Base-by-base conservation (phyloP, 2,888 invertebrate species). In the Oscheius sp. region DNA sequence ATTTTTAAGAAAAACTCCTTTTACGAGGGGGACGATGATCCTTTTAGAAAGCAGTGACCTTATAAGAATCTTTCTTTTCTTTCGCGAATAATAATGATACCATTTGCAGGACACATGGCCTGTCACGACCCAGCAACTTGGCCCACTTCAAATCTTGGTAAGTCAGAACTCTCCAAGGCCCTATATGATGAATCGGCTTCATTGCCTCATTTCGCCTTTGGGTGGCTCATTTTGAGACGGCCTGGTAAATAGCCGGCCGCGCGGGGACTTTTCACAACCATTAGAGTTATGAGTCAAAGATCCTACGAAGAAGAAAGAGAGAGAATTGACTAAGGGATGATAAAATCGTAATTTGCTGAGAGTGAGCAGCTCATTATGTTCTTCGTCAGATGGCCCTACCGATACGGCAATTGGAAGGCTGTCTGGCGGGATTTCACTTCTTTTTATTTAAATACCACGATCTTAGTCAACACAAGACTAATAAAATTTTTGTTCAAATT, bases 101-200 rank as follows among this genome's bases (percentile, higher is more conserved):
- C 33, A 33, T 36, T 70, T 72, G 45, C 68, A 77, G 77, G 70
- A 59, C 77, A 77, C 69, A 77, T 77, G 77, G 71, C 77, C 69
- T 73, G 73, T 69, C 77, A 77, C 77, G 74, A 74, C 67, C 74
- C 77, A 63, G 67, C 77, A 30, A 73, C 77, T 61, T 77, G 77
- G 77, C 73, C 77, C 61, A 68, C 28, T 2, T 54, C 54, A 14
- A 62, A 67, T 17, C 50, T 64, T 38, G 64, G 64, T 64, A 41
- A 64, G 64, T 64, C 14, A 33, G 12, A 70, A 70, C 47, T 70
- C 70, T 70, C 70, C 62, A 57, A 70, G 67, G 70, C 67, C 70
- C 70, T 57, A 70, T 70, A 70, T 70, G 70, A 70, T 63, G 70
- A 70, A 70, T 70, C 70, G 70, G 66, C 70, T 67, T 70, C 67